Evolutionary conservation across 1,140 invertebrate species (phyloP), one percentile per base, ranked within the genome.

Genomic region (Drosophila elegans): DNA sequence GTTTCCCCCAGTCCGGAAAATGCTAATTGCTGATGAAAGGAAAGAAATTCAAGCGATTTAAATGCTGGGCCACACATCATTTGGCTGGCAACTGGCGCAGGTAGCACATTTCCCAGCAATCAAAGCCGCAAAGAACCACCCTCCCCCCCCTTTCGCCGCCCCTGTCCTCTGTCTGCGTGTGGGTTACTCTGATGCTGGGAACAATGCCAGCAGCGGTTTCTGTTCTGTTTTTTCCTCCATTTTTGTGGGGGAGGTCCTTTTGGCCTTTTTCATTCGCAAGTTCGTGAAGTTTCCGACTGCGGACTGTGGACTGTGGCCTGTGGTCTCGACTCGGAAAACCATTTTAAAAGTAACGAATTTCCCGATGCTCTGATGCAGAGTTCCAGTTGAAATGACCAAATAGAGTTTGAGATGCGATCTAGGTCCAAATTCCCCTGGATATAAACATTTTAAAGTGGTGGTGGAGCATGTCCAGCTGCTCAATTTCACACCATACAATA

Each of bases 1-100:
- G 38, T 71, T 60, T 55, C 53, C 54, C 36, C 12, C 16, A 6
- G 9, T 51, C 11, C 38, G 39, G 21, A 61, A 71, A 82, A 88
- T 89, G 84, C 80, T 88, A 88, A 88, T 88, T 88, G 78, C 64
- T 66, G 62, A 42, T 16, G 62, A 27, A 66, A 59, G 67, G 61
- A 64, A 63, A 46, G 44, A 53, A 79, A 67, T 62, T 83, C 68
- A 82, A 88, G 83, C 83, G 68, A 71, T 79, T 88, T 88, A 79
- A 80, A 89, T 76, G 48, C 72, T 56, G 49, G 51, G 66, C 27
- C 53, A 68, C 75, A 69, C 78, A 80, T 76, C 72, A 77, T 62
- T 77, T 62, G 42, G 68, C 80, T 88, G 84, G 84, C 76, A 88
- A 80, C 60, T 42, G 77, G 57, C 73, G 74, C 84, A 89, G 85